Percentiles rank a stretch among this genome's conserved stretches.
Conservation (phyloP, 23 tunicate species). For the Oikopleura dioica region DNA sequence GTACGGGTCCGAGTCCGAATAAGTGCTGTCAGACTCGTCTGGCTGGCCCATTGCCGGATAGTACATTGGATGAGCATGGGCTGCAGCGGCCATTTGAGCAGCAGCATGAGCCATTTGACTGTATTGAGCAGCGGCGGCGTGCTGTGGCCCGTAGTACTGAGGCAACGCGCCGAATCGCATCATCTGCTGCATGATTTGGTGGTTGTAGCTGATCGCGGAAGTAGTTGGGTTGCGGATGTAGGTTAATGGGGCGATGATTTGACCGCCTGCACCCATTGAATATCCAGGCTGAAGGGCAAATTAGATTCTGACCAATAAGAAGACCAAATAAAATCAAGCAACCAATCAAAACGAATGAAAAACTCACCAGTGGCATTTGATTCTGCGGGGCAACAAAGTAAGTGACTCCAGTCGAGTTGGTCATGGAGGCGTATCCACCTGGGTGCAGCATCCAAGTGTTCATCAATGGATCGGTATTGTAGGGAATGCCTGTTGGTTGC, state of each 20-base stretch:
- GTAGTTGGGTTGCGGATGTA: neutral
- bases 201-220: neutral
- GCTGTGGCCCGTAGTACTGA: neutral
- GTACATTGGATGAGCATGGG: too few relatives aligned
- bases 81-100: too few relatives aligned
- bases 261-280: neutral
- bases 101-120: too few relatives aligned
- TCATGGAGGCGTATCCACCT: slow-evolving; percentile 74
- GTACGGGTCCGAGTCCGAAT: too few relatives aligned
- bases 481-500: slow-evolving; percentile 59
- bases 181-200: neutral
- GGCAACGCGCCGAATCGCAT: neutral
- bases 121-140: neutral
- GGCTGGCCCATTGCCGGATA: too few relatives aligned
- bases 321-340: neutral
- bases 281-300: slow-evolving; percentile 8
- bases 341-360: neutral
- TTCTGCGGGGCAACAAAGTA: slow-evolving; percentile 24
- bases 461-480: slow-evolving; percentile 19
- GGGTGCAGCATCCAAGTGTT: slow-evolving; percentile 89
- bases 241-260: neutral
- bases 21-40: too few relatives aligned
- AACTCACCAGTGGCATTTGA: neutral
- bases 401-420: slow-evolving; percentile 77
- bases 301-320: neutral